phyloP scores from a whole-genome alignment of 2,888 invertebrate species.

The Siphonodentalium dalli region DNA sequence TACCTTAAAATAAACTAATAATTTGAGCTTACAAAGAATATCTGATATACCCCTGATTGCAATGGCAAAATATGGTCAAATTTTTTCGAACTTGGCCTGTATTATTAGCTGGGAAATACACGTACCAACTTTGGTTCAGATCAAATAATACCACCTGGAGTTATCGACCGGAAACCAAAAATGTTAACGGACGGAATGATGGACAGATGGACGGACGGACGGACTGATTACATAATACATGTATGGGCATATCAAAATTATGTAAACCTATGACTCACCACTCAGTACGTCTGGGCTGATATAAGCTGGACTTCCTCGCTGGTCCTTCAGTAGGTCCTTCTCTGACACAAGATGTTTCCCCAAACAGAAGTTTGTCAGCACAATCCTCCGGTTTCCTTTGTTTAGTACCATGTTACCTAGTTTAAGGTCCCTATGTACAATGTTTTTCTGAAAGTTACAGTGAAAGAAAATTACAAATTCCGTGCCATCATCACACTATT shows the following conservation, averaged over 20 bases:
- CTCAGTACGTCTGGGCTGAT: slow-evolving; percentile 81
- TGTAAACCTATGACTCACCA: slow-evolving; percentile 64
- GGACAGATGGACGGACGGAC: too few relatives aligned
- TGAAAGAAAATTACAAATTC: not conserved
- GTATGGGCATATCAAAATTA: not conserved
- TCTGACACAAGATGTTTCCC: slow-evolving; percentile 79
- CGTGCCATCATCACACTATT: too few relatives aligned
- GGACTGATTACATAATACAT: not conserved
- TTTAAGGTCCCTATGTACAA: slow-evolving; percentile 81
- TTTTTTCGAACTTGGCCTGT: too few relatives aligned
- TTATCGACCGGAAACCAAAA: too few relatives aligned
- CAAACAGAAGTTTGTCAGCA: slow-evolving; percentile 79
- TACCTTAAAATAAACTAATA: too few relatives aligned
- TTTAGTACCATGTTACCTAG: slow-evolving; percentile 80
- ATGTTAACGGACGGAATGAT: too few relatives aligned
- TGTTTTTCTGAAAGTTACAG: slow-evolving; percentile 71
- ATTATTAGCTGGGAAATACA: too few relatives aligned
- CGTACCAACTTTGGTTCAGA: too few relatives aligned
- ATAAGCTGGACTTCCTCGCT: slow-evolving; percentile 81
- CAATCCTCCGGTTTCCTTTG: slow-evolving; percentile 72
- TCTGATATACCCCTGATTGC: too few relatives aligned
- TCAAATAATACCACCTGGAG: too few relatives aligned
- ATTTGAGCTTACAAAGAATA: too few relatives aligned
- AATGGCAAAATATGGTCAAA: too few relatives aligned
- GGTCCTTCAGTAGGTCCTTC: slow-evolving; percentile 76